A percentile compares a stretch with the other conserved stretches of the same genome.
phyloP scores from a whole-genome alignment of 2,113 vertebrate species.

The Hypocryptadius cinnamomeus region DNA sequence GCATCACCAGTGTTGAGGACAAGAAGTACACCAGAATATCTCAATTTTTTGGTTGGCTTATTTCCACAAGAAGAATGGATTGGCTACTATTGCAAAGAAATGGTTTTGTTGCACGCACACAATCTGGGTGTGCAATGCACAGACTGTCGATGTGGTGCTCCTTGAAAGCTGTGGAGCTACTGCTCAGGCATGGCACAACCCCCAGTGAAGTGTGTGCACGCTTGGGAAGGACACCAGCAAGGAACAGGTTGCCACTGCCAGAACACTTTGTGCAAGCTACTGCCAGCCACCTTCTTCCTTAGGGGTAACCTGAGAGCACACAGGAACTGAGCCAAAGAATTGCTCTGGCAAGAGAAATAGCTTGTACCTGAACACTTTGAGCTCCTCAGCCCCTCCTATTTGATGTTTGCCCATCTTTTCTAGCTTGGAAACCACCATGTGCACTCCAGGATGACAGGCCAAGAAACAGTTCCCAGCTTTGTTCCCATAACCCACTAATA shows the following conservation, averaged over 20 bases:
- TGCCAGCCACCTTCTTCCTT: background rate
- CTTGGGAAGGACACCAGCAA: background rate
- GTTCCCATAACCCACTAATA: background rate
- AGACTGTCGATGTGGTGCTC: rapidly evolving
- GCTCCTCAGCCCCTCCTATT: background rate
- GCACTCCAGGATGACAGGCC: background rate
- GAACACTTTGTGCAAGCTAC: background rate
- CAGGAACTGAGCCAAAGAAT: background rate
- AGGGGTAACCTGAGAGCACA: background rate
- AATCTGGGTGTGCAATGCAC: background rate
- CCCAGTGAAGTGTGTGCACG: rapidly evolving
- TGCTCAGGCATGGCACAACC: background rate
- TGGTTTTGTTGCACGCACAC: background rate
- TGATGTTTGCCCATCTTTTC: background rate
- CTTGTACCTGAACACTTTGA: background rate
- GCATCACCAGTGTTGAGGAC: background rate
- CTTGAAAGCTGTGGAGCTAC: background rate
- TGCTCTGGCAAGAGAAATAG: background rate
- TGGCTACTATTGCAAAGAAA: background rate
- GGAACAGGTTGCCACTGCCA: background rate
- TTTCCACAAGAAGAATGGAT: background rate
- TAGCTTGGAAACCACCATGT: background rate
- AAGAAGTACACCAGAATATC: background rate
- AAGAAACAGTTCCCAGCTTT: background rate
- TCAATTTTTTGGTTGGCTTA: background rate